phyloP scores from a whole-genome alignment of 2,888 invertebrate genomes.

The Trissonchulus latispiculum region DNA sequence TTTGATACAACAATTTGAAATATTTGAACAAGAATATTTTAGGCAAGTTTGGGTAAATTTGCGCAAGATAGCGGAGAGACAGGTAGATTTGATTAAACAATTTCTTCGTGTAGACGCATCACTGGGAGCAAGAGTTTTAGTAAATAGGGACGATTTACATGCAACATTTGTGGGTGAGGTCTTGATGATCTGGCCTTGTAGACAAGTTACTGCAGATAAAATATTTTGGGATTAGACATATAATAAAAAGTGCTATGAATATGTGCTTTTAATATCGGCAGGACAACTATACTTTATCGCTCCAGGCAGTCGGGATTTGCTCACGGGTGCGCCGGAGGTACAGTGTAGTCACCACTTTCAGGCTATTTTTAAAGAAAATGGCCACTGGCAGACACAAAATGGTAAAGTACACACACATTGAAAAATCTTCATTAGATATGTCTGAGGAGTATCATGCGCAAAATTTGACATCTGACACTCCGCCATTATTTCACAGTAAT shows the following conservation, averaged over 20 bases:
- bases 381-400: no score
- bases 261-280: neutral
- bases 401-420: no score
- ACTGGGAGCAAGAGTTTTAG: neutral
- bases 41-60: neutral
- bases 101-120: no score
- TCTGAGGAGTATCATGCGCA: no score
- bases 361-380: no score
- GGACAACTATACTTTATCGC: neutral
- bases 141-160: neutral
- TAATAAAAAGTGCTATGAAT: constrained; percentile 12
- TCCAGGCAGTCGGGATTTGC: neutral
- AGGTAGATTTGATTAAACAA: neutral
- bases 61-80: neutral
- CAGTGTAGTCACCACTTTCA: constrained; percentile 8
- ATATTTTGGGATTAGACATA: constrained; percentile 8
- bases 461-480: no score
- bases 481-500: no score
- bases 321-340: neutral
- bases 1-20: neutral
- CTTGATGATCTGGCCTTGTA: constrained; percentile 10
- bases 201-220: neutral
- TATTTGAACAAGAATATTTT: neutral
- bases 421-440: no score
- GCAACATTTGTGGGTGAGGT: constrained; percentile 13